A percentile compares a stretch with the other conserved stretches of the same genome.
phyloP scores from a whole-genome alignment of 2,888 invertebrate genomes.

The Drosophila mettleri region DNA sequence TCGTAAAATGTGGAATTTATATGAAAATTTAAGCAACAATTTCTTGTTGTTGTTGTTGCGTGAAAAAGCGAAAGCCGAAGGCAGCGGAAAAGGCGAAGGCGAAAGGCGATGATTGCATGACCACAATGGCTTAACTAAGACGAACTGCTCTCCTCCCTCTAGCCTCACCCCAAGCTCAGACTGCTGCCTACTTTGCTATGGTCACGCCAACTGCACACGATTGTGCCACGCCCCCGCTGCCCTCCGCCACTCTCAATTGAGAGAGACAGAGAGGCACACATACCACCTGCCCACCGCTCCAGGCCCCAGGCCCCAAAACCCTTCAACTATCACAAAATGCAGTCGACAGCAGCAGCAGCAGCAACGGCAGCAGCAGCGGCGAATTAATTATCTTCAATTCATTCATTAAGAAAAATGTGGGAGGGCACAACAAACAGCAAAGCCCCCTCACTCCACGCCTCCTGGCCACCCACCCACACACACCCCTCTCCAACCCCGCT shows the following conservation, averaged over 20 bases:
- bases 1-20: slow-evolving; percentile 72
- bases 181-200: slow-evolving; percentile 24
- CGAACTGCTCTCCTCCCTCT: slow-evolving; percentile 5
- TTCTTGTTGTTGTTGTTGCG: slow-evolving; percentile 20
- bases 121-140: slow-evolving; percentile 41
- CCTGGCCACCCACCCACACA: background rate
- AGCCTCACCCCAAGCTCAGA: background rate
- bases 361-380: slow-evolving; percentile 50
- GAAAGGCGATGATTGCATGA: slow-evolving; percentile 57
- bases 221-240: slow-evolving; percentile 9
- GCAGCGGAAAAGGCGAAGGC: slow-evolving; percentile 41
- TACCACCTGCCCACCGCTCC: slow-evolving; percentile 5
- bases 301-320: background rate
- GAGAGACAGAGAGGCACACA: slow-evolving; percentile 6
- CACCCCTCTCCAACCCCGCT: background rate
- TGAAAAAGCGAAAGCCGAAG: slow-evolving; percentile 48
- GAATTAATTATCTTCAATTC: slow-evolving; percentile 81
- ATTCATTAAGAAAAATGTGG: slow-evolving; percentile 78
- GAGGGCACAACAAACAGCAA: slow-evolving; percentile 35
- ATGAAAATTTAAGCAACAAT: slow-evolving; percentile 45
- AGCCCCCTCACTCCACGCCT: background rate
- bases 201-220: slow-evolving; percentile 62
- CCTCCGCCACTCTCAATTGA: background rate
- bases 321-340: slow-evolving; percentile 54
- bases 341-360: slow-evolving; percentile 51